Evolutionary conservation across 2,888 invertebrate species (phyloP).

Genomic region (Acanthosoma haemorrhoidale): DNA sequence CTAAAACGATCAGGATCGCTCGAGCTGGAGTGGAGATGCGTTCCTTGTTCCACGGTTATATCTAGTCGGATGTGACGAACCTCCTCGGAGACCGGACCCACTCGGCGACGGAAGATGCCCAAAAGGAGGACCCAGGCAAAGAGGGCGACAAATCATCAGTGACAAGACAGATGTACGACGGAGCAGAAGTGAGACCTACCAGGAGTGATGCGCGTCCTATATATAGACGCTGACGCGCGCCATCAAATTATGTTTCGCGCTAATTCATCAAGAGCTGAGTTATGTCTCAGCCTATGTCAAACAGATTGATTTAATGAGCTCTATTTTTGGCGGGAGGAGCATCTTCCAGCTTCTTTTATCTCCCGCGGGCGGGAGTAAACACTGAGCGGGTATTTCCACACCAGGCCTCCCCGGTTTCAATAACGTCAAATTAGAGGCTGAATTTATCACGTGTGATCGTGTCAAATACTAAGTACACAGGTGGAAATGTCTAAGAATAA

Average conservation of each 20-base stretch:
- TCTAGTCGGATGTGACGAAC: neutral
- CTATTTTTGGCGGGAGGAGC: conserved; percentile 15
- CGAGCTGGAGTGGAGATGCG: too few species aligned
- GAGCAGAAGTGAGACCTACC: neutral
- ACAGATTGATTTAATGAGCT: conserved; percentile 27
- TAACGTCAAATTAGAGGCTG: too few species aligned
- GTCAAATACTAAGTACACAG: too few species aligned
- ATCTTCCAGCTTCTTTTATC: neutral
- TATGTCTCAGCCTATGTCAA: conserved; percentile 23
- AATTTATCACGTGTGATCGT: too few species aligned
- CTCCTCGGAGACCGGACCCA: neutral
- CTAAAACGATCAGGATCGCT: too few species aligned
- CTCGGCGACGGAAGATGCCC: neutral
- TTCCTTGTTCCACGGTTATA: too few species aligned
- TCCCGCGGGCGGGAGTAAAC: conserved; percentile 6
- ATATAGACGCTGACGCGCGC: neutral
- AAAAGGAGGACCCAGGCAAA: neutral
- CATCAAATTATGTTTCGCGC: conserved; percentile 24
- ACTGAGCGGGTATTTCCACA: neutral
- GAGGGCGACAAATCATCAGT: conserved; percentile 5
- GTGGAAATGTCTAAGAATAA: too few species aligned
- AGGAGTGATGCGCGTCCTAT: neutral
- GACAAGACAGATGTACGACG: conserved; percentile 7
- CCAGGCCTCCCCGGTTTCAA: neutral
- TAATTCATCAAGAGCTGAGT: conserved; percentile 28